These are phyloP conservation scores for Beris morrisii DNA, from an alignment of 2,888 invertebrate genomes.

Conservation along the genomic window DNA sequence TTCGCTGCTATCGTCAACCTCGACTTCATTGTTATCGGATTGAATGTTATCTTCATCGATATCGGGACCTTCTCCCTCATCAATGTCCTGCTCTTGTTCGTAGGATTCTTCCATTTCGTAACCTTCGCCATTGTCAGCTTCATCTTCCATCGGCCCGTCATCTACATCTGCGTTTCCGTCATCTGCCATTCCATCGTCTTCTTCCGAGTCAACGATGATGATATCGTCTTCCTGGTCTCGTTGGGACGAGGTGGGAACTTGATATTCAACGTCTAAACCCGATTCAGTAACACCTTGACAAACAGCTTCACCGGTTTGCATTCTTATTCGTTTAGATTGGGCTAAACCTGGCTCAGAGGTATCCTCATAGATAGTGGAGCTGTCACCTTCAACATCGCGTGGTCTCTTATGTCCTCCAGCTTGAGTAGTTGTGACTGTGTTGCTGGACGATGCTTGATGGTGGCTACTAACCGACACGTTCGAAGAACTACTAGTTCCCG, in stretches of 20 bases:
- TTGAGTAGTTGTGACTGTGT: conserved; percentile 70
- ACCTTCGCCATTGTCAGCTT: conserved; percentile 61
- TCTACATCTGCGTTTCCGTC: conserved; percentile 62
- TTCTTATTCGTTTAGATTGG: conserved; percentile 51
- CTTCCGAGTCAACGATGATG: conserved; percentile 78
- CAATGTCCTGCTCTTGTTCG: conserved; percentile 59
- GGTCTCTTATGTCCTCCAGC: conserved; percentile 63
- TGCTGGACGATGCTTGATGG: conserved; percentile 62
- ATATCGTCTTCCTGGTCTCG: conserved; percentile 85
- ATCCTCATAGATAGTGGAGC: conserved; percentile 57
- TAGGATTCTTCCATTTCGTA: conserved; percentile 61
- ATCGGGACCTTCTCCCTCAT: conserved; percentile 60
- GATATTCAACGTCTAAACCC: conserved; percentile 69
- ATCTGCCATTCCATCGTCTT: conserved; percentile 62
- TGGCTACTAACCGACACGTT: conserved; percentile 55
- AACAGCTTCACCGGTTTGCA: conserved; percentile 46
- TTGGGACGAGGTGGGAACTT: conserved; percentile 85
- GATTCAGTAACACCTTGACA: conserved; percentile 60
- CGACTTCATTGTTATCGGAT: conserved; percentile 65
- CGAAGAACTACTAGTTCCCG: conserved; percentile 48
- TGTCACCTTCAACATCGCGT: conserved; percentile 61
- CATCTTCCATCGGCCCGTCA: conserved; percentile 57
- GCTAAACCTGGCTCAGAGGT: conserved; percentile 49
- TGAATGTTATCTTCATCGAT: conserved; percentile 59
- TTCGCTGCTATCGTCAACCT: conserved; percentile 67